These are phyloP conservation scores for Tachysurus fulvidraco DNA, from an alignment of 2,113 vertebrate genomes.

Conservation along the genomic window DNA sequence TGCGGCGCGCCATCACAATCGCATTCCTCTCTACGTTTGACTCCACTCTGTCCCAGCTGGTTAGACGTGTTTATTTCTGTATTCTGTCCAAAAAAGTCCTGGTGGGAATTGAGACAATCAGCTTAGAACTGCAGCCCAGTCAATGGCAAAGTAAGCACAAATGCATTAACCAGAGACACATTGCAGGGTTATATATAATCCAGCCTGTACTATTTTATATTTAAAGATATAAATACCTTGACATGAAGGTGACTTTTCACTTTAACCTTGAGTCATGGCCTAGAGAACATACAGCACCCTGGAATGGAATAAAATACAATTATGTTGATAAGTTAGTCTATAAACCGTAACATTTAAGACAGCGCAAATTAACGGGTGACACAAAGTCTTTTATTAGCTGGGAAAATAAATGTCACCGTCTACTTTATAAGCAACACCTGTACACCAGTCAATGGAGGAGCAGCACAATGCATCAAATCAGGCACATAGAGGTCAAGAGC, in stretches of 20 bases:
- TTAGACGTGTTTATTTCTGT: constrained; percentile 12
- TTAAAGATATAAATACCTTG: not conserved
- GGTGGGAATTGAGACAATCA: not conserved
- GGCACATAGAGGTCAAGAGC: not conserved
- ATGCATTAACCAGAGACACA: not conserved
- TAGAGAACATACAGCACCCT: not conserved
- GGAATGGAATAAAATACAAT: not conserved
- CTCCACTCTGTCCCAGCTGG: constrained; percentile 8
- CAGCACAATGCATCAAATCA: not conserved
- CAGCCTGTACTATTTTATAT: not conserved
- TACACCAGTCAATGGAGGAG: not conserved
- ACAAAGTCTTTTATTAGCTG: not conserved
- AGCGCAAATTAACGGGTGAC: not conserved
- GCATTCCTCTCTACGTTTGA: constrained; percentile 11
- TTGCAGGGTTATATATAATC: not conserved
- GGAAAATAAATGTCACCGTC: not conserved
- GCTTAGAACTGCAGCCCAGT: not conserved
- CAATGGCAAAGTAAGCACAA: not conserved
- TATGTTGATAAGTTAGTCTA: not conserved
- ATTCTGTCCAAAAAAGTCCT: constrained; percentile 7
- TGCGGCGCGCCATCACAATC: not conserved
- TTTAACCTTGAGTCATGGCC: not conserved
- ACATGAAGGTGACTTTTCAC: not conserved
- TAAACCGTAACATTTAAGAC: not conserved
- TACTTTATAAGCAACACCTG: not conserved